Conservation (phyloP, 2,797 vertebrate species). For the Neoniphon sammara region DNA sequence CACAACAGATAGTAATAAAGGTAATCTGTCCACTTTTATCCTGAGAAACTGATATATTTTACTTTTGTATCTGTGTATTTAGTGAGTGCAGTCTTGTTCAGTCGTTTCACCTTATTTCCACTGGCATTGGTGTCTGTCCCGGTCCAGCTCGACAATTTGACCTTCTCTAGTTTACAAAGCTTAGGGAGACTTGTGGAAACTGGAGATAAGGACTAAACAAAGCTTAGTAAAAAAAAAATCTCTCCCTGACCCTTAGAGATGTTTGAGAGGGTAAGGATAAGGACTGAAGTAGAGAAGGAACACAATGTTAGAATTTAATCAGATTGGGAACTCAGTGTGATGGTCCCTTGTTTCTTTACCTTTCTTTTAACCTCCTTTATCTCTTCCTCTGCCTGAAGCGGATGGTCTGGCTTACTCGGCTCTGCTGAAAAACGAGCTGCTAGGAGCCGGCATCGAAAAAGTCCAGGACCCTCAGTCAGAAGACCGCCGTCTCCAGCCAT, state of each 20-base stretch:
- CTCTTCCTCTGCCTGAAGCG: constrained; percentile 57
- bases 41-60: neutral
- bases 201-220: constrained; percentile 46
- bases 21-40: constrained; percentile 73
- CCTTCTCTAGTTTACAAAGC: constrained; percentile 52
- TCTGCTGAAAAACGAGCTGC: constrained; percentile 94
- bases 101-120: constrained; percentile 4
- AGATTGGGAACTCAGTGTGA: constrained; percentile 42
- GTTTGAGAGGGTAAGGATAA: constrained; percentile 15
- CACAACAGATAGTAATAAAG: constrained; percentile 96
- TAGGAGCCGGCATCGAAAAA: constrained; percentile 97
- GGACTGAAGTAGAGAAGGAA: constrained; percentile 28
- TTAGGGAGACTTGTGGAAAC: constrained; percentile 26
- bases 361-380: constrained; percentile 7
- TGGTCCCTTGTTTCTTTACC: constrained; percentile 14
- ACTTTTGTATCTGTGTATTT: constrained; percentile 19
- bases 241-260: constrained; percentile 45
- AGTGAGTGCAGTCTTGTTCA: neutral
- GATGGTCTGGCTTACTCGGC: constrained; percentile 97
- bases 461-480: constrained; percentile 98
- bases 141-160: constrained; percentile 45
- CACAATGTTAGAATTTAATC: constrained; percentile 47
- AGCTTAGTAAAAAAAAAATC: constrained; percentile 31
- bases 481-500: constrained; percentile 93
- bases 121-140: constrained; percentile 16